These are phyloP conservation scores for Melanargia galathea DNA, from an alignment of 2,888 invertebrate species.

Conservation along the genomic window DNA sequence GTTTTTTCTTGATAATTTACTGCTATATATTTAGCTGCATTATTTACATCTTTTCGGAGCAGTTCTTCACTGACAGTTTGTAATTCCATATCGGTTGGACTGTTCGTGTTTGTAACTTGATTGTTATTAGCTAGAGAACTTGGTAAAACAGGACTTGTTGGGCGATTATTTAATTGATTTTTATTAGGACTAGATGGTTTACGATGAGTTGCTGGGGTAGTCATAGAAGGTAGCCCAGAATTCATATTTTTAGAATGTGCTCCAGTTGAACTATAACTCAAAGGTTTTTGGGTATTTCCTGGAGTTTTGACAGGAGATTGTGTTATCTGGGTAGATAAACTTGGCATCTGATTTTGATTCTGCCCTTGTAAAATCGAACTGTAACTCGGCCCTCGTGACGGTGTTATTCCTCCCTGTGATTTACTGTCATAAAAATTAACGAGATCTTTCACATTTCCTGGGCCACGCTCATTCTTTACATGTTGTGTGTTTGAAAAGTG, in stretches of 20 bases:
- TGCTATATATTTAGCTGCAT: conserved; percentile 86
- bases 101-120: conserved; percentile 50
- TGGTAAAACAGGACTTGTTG: conserved; percentile 59
- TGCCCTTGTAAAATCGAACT: conserved; percentile 63
- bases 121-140: conserved; percentile 72
- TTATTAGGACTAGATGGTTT: conserved; percentile 39
- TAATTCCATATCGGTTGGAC: conserved; percentile 83
- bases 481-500: conserved; percentile 45
- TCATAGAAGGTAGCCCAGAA: conserved; percentile 34
- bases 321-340: conserved; percentile 17
- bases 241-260: conserved; percentile 56
- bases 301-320: conserved; percentile 33
- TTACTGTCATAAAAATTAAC: conserved; percentile 67
- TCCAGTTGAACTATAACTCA: conserved; percentile 63
- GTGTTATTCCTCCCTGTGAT: conserved; percentile 49
- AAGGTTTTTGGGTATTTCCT: conserved; percentile 54
- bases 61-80: conserved; percentile 87
- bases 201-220: conserved; percentile 47
- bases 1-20: conserved; percentile 90
- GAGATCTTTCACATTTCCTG: conserved; percentile 69
- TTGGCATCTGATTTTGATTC: conserved; percentile 34
- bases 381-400: conserved; percentile 58
- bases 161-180: conserved; percentile 42
- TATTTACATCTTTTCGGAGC: conserved; percentile 87
- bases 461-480: conserved; percentile 47